These are phyloP conservation scores for Eugnorisma glareosa DNA, from an alignment of 2,888 invertebrate genomes.

Conservation along the genomic window DNA sequence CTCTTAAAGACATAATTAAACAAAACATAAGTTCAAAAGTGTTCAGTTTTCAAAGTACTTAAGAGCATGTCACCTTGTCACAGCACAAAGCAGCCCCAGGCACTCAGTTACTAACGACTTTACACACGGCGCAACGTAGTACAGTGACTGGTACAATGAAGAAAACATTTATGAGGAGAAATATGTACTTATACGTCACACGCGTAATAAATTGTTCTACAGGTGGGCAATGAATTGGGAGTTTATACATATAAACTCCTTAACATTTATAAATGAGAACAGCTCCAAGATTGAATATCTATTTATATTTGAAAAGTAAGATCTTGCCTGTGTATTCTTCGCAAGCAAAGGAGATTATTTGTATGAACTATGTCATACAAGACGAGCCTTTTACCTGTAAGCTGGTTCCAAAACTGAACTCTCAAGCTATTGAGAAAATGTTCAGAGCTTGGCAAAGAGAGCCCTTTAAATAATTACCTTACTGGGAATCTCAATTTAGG, in stretches of 20 bases:
- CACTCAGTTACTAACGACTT: constrained; percentile 43
- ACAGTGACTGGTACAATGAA: constrained; percentile 43
- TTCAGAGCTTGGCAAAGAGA: not conserved
- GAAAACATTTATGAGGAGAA: constrained; percentile 28
- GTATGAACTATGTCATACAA: not conserved
- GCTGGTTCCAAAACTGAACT: not conserved
- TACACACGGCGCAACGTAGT: not conserved
- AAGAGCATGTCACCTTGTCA: constrained; percentile 44
- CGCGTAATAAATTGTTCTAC: constrained; percentile 44
- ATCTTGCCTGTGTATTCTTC: not conserved
- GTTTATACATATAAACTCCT: not conserved
- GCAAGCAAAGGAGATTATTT: not conserved
- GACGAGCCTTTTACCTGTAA: not conserved
- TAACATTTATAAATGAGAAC: not conserved
- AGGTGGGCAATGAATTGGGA: constrained; percentile 23
- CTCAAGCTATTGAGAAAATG: not conserved
- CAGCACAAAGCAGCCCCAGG: constrained; percentile 37
- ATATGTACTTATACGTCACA: constrained; percentile 23
- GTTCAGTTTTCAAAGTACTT: constrained; percentile 29
- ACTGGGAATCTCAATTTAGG: too few relatives aligned
- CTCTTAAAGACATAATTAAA: constrained; percentile 17
- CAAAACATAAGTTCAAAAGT: constrained; percentile 33
- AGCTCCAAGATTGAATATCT: not conserved
- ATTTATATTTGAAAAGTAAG: not conserved
- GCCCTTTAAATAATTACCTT: not conserved